Evolutionary conservation across 1,140 invertebrate genomes (phyloP).

Genomic region (Kradibia gibbosae): DNA sequence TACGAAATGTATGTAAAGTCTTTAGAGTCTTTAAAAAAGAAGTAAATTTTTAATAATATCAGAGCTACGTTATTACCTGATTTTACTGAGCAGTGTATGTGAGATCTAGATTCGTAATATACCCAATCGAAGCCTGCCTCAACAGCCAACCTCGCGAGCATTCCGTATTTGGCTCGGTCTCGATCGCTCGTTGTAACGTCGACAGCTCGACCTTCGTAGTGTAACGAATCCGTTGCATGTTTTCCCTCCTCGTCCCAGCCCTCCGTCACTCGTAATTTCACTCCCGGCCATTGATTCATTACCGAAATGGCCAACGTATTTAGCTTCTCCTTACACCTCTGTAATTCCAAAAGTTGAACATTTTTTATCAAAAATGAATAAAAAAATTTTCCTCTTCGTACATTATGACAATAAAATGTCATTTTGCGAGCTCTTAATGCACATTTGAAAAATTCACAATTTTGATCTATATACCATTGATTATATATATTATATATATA

Average conservation of each 20-base stretch:
- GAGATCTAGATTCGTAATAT: conserved; percentile 93
- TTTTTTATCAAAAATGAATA: no score
- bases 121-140: conserved; percentile 99
- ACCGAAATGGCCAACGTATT: conserved; percentile 95
- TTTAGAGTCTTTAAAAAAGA: no score
- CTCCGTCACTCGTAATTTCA: conserved; percentile 92
- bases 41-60: background rate
- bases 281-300: conserved; percentile 97
- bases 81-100: conserved; percentile 98
- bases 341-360: conserved; percentile 68
- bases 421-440: no score
- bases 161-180: conserved; percentile 93
- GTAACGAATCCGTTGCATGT: conserved; percentile 87
- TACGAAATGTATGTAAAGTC: no score
- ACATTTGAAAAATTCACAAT: no score
- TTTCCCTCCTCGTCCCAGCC: conserved; percentile 93
- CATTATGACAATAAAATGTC: no score
- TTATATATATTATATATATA: no score
- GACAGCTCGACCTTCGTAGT: conserved; percentile 96
- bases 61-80: conserved; percentile 84
- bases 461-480: no score
- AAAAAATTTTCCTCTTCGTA: no score
- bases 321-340: conserved; percentile 96
- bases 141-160: conserved; percentile 95
- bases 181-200: conserved; percentile 96